Evolutionary conservation across 2,113 vertebrate species (phyloP), one percentile per base, ranked within the genome.

Genomic region (Oncorhynchus tshawytscha): DNA sequence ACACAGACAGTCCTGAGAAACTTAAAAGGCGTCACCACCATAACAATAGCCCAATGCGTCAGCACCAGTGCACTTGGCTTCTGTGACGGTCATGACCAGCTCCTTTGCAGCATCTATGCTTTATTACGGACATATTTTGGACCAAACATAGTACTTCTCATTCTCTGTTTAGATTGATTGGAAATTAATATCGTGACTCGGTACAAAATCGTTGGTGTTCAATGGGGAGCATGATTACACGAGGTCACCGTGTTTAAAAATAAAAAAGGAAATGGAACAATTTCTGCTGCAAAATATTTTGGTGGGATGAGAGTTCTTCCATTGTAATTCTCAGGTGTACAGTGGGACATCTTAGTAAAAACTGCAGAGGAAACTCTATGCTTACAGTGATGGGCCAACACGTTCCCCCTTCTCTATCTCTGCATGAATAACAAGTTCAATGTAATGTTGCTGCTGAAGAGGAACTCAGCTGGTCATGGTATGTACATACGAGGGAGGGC

Each of bases 401-500:
- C 68, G 45, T 71, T 67, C 69, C 7, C 31, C 8, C 74, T 79
- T 57, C 3, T 78, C 27, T 18, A 20, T 48, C 29, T 79, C 1
- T 9, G 67, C 80, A 20, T 71, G 51, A 70, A 62, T 51, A 57
- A 78, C 71, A 74, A 25, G 78, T 49, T 31, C 8, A 75, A 71
- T 34, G 78, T 34, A 67, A 57, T 48, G 73, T 49, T 75, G 12
- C 62, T 75, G 81, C 34, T 68, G 60, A 78, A 75, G 45, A n/a
- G 5, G 59, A 31, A 69, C 67, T 79, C n/a, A 64, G 78, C 79
- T 76, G 24, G 34, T 73, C 75, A 78, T 75, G 9, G 74, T 91
- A 90, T 91, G 76, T 91, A 92, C 89, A 91, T 71, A 83, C 57
- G 74, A 78, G 85, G 62, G 67, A 82, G 82, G 87, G 85, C 81